Base-by-base conservation (phyloP, 35 echinoderm and acorn worm species). In the Chiridota heheva region DNA sequence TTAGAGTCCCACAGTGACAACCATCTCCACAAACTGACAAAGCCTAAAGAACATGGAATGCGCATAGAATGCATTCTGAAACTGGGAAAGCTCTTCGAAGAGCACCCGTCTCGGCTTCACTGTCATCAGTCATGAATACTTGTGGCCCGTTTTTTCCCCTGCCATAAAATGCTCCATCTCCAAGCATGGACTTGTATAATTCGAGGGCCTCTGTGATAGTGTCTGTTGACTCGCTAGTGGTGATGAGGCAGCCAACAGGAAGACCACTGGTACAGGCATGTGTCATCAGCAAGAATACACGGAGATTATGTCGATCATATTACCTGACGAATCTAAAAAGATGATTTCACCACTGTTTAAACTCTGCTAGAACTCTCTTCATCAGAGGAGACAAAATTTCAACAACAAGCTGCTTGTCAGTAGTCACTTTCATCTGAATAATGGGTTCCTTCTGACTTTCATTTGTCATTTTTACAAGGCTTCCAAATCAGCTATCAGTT, bases 71-170 rank as follows among this genome's bases (percentile, higher is more conserved):
- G 25, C 76, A 77, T 0, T 30, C 18, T 2, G 67, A 42, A 16
- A 29, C 7, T 13, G 82, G 82, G 75, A 43, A 91, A 58, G 49
- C 63, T n/a, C 7, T 70, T 1, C 32, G 17, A 24, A 91, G 76
- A 7, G 72, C 73, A 31, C 36, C 44, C 30, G 49, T 55, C 28
- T 76, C 80, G 6, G 74, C 59, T 34, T 42, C 65, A 4, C 51
- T 42, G 82, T 91, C 88, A 80, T 91, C 81, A 16, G 62, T 91
- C 40, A 86, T 86, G 69, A 86, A 80, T 2, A 72, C 65, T 27
- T 43, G 26, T 38, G 89, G 75, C 7, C 82, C 82, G 15, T 1
- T 32, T 56, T n/a, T n/a, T 24, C 12, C 2, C 63, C 49, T 60
- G 0, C 75, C 75, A 34, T 77, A 45, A 36, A 91, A 86, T 46